These are phyloP conservation scores for Sitobion miscanthi DNA, from an alignment of 1,140 invertebrate species.

Conservation along the genomic window DNA sequence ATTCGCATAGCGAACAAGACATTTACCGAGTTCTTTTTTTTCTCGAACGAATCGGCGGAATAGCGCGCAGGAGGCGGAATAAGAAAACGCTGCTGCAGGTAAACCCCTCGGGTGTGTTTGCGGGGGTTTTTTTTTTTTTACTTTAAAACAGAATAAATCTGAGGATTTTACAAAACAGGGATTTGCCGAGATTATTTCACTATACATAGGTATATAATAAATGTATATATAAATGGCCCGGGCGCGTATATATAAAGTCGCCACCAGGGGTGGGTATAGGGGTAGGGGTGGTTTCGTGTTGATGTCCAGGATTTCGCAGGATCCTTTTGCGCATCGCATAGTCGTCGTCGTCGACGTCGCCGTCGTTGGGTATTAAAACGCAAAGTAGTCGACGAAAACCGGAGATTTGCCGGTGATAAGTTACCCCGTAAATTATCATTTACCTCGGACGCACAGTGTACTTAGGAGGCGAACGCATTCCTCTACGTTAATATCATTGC, in stretches of 20 bases:
- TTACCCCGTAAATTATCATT: slow-evolving; percentile 47
- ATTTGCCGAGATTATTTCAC: slow-evolving; percentile 50
- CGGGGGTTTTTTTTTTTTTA: not conserved
- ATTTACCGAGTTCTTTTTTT: slow-evolving; percentile 1
- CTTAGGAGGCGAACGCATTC: not conserved
- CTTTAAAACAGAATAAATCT: slow-evolving; percentile 46
- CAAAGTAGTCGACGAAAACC: slow-evolving; percentile 52
- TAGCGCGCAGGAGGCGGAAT: not conserved
- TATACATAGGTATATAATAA: slow-evolving; percentile 8
- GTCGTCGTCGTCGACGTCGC: not conserved
- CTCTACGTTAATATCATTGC: not conserved
- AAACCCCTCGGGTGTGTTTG: slow-evolving; percentile 32
- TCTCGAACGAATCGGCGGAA: not conserved
- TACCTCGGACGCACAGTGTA: not conserved
- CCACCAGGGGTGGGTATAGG: not conserved
- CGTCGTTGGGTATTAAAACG: slow-evolving; percentile 47
- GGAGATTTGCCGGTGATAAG: slow-evolving; percentile 54
- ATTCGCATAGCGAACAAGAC: slow-evolving; percentile 11
- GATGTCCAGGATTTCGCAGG: slow-evolving; percentile 36
- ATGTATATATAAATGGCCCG: not conserved
- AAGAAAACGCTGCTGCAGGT: not conserved
- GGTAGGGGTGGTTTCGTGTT: not conserved
- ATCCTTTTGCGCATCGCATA: not conserved
- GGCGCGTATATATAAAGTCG: not conserved
- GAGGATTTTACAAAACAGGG: slow-evolving; percentile 53